Conservation (phyloP, 2,888 invertebrate species). For the Altica lythri region DNA sequence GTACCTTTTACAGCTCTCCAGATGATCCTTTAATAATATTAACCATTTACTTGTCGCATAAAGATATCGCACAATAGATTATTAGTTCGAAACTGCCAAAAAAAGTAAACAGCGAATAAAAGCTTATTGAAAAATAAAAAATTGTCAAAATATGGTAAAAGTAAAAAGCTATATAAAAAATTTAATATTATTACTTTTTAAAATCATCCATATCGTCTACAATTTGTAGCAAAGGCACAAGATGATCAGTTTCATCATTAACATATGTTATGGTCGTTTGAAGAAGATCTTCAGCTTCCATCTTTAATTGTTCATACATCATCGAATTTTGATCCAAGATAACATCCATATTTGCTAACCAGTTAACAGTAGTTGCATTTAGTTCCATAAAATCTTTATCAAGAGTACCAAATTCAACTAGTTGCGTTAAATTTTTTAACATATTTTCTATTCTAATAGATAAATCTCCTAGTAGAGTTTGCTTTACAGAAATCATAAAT, state of each 20-base stretch:
- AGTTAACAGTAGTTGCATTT: constrained; percentile 81
- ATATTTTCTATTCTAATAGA: constrained; percentile 72
- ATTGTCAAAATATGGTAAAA: too few species aligned
- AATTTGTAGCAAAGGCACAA: constrained; percentile 67
- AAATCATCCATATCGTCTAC: constrained; percentile 86
- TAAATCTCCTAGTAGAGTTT: constrained; percentile 69
- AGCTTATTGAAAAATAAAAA: too few species aligned
- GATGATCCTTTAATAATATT: too few species aligned
- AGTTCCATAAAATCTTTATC: constrained; percentile 75
- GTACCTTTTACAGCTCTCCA: too few species aligned
- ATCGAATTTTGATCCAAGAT: constrained; percentile 81
- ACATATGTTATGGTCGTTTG: constrained; percentile 71
- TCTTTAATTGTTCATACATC: constrained; percentile 80
- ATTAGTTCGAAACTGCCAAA: too few species aligned
- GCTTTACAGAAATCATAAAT: constrained; percentile 80
- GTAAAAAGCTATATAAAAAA: too few species aligned
- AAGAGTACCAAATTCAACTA: constrained; percentile 79
- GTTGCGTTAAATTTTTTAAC: constrained; percentile 67
- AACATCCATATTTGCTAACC: constrained; percentile 80
- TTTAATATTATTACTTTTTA: constrained; percentile 63
- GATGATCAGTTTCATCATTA: constrained; percentile 70
- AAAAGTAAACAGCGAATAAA: too few species aligned
- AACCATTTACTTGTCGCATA: too few species aligned
- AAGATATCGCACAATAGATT: too few species aligned
- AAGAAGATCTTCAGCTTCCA: constrained; percentile 82